phyloP scores from a whole-genome alignment of 2,113 vertebrate genomes.

The Thalassarche chlororhynchos region DNA sequence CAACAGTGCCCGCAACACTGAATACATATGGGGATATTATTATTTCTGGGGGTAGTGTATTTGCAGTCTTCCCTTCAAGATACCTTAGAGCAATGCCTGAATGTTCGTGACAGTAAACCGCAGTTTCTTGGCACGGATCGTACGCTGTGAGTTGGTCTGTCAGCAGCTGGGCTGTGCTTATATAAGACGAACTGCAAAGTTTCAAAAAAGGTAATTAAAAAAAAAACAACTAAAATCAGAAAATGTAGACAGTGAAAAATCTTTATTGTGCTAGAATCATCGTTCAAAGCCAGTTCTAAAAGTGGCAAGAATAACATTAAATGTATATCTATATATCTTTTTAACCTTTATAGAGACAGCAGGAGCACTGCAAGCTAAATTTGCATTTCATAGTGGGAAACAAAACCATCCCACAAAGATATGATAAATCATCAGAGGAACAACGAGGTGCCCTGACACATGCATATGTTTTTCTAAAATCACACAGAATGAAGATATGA shows the following conservation, averaged over 20 bases:
- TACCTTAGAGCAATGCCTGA: background rate
- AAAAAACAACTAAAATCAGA: background rate
- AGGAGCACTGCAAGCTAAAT: slow-evolving; percentile 39
- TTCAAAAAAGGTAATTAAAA: background rate
- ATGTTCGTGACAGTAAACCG: background rate
- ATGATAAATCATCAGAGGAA: slow-evolving; percentile 64
- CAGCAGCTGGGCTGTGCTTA: background rate
- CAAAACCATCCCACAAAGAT: slow-evolving; percentile 51
- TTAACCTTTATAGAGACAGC: slow-evolving; percentile 55
- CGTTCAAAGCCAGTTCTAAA: background rate
- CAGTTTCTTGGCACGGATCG: background rate
- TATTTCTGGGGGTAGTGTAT: background rate
- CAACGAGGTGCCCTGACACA: slow-evolving; percentile 32
- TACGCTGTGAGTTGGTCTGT: background rate
- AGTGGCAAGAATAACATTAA: slow-evolving; percentile 24
- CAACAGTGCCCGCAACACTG: background rate
- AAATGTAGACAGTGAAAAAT: background rate
- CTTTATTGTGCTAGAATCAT: background rate
- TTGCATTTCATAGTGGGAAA: slow-evolving; percentile 65
- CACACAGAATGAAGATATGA: slow-evolving; percentile 32
- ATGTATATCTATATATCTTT: slow-evolving; percentile 60
- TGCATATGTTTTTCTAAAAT: slow-evolving; percentile 46
- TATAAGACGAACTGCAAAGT: background rate
- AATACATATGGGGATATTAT: background rate
- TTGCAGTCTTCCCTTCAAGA: background rate